These are phyloP conservation scores for Odocoileus virginianus DNA, from an alignment of 2,113 vertebrate species.

Conservation along the genomic window DNA sequence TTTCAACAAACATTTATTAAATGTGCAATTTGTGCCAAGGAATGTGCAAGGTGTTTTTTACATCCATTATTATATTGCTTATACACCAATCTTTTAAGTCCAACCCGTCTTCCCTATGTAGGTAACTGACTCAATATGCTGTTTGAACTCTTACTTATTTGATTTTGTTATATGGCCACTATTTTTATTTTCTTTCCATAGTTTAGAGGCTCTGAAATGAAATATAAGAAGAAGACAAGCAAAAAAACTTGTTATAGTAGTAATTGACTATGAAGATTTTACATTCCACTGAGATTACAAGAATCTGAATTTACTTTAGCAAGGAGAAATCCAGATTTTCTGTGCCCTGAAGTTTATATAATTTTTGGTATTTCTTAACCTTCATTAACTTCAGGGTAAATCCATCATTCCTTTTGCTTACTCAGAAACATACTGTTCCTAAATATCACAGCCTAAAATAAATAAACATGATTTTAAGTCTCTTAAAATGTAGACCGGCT, in stretches of 20 bases:
- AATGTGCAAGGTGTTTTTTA: background rate
- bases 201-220: background rate
- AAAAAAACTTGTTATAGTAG: background rate
- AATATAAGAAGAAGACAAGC: background rate
- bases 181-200: background rate
- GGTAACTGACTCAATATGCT: background rate
- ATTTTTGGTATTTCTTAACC: background rate
- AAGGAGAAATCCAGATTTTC: background rate
- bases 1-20: background rate
- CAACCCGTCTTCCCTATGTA: background rate
- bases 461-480: slow-evolving; percentile 22
- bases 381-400: background rate
- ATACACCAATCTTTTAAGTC: background rate
- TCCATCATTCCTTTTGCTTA: background rate
- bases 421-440: background rate
- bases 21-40: background rate
- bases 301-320: background rate
- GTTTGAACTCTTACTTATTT: background rate
- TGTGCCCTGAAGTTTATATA: background rate
- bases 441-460: background rate
- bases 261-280: background rate
- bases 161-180: background rate
- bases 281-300: background rate
- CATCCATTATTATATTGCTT: background rate
- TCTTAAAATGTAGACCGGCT: background rate